Percentiles rank a stretch among this genome's conserved stretches.
Conservation (phyloP, 2,888 invertebrate genomes). For the Helleia helle region DNA sequence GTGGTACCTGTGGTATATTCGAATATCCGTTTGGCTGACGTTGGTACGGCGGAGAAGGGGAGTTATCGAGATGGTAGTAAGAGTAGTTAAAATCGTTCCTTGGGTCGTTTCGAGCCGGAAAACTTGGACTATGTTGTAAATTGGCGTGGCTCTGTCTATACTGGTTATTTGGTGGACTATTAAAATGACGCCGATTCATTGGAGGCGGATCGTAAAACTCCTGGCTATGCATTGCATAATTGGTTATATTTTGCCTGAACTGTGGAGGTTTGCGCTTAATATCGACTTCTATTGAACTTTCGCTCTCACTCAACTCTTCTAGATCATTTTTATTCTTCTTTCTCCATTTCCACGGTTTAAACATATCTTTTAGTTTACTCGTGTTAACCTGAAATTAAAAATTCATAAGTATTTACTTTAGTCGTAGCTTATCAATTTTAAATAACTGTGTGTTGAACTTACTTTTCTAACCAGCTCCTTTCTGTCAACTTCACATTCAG, state of each 20-base stretch:
- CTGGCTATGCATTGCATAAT: slow-evolving; percentile 46
- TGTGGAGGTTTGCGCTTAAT: slow-evolving; percentile 28
- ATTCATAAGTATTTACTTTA: too few relatives aligned
- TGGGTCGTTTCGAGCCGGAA: neutral
- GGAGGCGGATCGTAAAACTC: slow-evolving; percentile 40
- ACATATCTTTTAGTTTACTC: slow-evolving; percentile 38
- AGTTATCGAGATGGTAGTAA: slow-evolving; percentile 19
- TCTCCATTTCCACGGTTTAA: slow-evolving; percentile 40
- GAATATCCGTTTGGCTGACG: slow-evolving; percentile 23
- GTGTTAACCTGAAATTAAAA: slow-evolving; percentile 38
- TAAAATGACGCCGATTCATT: slow-evolving; percentile 7
- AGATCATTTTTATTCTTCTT: slow-evolving; percentile 44
- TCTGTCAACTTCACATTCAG: slow-evolving; percentile 35
- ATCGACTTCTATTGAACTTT: slow-evolving; percentile 34
- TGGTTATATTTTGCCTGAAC: slow-evolving; percentile 42
- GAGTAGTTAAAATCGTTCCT: slow-evolving; percentile 12
- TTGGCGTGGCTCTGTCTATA: neutral
- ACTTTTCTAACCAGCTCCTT: slow-evolving; percentile 32
- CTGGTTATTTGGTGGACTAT: neutral
- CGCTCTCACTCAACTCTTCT: slow-evolving; percentile 45
- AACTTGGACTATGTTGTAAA: neutral
- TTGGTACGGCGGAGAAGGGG: slow-evolving; percentile 12
- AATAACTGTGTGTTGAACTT: too few relatives aligned
- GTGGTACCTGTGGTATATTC: slow-evolving; percentile 36
- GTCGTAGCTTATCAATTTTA: too few relatives aligned